Evolutionary conservation across 2,888 invertebrate genomes (phyloP), one percentile per base, ranked within the genome.

Genomic region (Cephus spinipes): DNA sequence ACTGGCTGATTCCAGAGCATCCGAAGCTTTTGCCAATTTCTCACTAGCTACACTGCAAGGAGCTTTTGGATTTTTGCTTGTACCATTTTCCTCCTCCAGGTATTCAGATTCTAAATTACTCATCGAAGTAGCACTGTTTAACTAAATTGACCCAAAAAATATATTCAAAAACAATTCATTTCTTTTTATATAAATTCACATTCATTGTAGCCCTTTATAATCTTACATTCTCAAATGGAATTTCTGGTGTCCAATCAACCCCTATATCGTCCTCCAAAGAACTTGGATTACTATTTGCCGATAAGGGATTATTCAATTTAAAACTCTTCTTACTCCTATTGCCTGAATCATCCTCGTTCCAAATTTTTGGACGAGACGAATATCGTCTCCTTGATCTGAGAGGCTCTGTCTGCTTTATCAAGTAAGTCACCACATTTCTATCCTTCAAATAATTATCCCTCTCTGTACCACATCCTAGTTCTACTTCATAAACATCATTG

Each of bases 401-500:
- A 1, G 97, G 97, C 85, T 97, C 97, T 1, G 95, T 94, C 86
- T 95, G 94, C 89, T 95, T 96, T 83, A 99, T 97, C 79, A 99
- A 94, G 92, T 95, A 99, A 3, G 99, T 99, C 85, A 95, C 95
- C 79, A 98, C 95, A 86, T 96, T 95, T 85, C 97, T 95, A 85
- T 98, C 97, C 86, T 95, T 95, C 68, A 99, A 93, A 92, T 97
- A 98, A 78, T 95, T 93, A 91, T 98, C 96, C 75, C 98, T 93
- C 31, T 95, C 94, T 40, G 95, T 96, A 0, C 98, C 99, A 85
- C 96, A 94, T 0, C 99, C 99, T 0, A 97, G 96, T 89, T 99
- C 99, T 78, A 99, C 97, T 87, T 98, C 98, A 90, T 98, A 99
- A 12, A 96, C 96, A 12, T 96, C 96, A 87, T 96, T 95, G 81